A percentile compares a stretch with the other conserved stretches of the same genome.
These are phyloP conservation scores for Thamnaconus septentrionalis DNA, from an alignment of 2,113 vertebrate genomes.

Conservation along the genomic window DNA sequence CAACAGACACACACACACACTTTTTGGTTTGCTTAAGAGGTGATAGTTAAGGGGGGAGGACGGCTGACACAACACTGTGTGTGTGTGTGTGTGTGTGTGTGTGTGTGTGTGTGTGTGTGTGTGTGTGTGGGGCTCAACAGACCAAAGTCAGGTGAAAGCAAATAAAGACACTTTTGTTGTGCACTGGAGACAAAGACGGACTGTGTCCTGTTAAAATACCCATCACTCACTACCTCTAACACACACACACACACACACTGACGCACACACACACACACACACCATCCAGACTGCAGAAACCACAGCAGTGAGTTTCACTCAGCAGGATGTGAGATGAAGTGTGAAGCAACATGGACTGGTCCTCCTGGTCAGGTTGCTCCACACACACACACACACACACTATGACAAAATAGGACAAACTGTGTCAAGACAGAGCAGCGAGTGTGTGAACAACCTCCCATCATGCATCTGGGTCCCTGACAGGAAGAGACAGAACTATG, in stretches of 20 bases:
- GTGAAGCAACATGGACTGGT: too few species aligned
- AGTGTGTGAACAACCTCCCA: too few species aligned
- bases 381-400: too few species aligned
- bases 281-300: too few species aligned
- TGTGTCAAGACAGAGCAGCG: too few species aligned
- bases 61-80: background rate
- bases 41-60: background rate
- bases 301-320: too few species aligned
- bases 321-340: too few species aligned
- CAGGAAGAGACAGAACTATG: too few species aligned
- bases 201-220: slow-evolving; percentile 43
- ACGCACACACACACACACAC: too few species aligned
- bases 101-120: background rate
- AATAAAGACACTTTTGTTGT: slow-evolving; percentile 50
- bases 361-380: too few species aligned
- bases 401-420: too few species aligned
- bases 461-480: too few species aligned
- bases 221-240: slow-evolving; percentile 65
- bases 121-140: background rate
- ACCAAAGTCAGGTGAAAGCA: slow-evolving; percentile 53
- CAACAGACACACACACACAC: background rate
- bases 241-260: background rate
- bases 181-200: slow-evolving; percentile 35
- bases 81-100: background rate
- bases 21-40: background rate